A percentile compares a stretch with the other conserved stretches of the same genome.
phyloP scores from a whole-genome alignment of 1,140 invertebrate genomes.

The Pogonognathellus flavescens region DNA sequence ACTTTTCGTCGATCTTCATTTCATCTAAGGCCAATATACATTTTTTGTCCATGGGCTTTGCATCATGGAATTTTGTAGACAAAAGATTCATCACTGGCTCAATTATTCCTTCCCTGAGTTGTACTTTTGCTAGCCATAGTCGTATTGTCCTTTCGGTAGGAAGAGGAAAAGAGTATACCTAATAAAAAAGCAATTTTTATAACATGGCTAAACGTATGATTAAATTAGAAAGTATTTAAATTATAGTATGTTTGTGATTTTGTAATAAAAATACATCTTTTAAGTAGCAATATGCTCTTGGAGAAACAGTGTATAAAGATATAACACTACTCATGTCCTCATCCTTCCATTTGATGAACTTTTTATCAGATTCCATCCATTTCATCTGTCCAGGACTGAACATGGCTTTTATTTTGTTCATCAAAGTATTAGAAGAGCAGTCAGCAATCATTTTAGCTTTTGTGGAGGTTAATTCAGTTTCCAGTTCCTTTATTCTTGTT shows the following conservation, averaged over 20 bases:
- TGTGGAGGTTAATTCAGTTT: background rate
- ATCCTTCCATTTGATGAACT: background rate
- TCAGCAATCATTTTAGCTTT: too few relatives aligned
- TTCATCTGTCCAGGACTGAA: background rate
- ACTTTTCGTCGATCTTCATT: background rate
- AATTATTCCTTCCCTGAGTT: background rate
- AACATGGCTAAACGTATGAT: too few relatives aligned
- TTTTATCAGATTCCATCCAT: background rate
- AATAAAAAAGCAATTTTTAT: too few relatives aligned
- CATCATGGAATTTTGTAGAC: background rate
- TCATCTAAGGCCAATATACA: background rate
- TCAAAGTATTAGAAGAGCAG: too few relatives aligned
- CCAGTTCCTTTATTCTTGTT: background rate
- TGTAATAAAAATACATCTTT: background rate
- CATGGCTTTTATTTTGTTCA: background rate
- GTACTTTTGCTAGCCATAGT: too few relatives aligned
- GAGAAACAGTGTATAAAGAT: background rate
- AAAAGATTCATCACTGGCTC: background rate
- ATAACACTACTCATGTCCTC: conserved; percentile 8
- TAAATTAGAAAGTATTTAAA: too few relatives aligned
- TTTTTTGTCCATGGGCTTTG: background rate
- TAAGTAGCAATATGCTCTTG: background rate
- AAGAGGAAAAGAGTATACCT: too few relatives aligned
- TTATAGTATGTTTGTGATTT: too few relatives aligned
- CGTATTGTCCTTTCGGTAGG: too few relatives aligned